These are phyloP conservation scores for Numenius phaeopus DNA, from an alignment of 2,797 vertebrate genomes.

Conservation along the genomic window DNA sequence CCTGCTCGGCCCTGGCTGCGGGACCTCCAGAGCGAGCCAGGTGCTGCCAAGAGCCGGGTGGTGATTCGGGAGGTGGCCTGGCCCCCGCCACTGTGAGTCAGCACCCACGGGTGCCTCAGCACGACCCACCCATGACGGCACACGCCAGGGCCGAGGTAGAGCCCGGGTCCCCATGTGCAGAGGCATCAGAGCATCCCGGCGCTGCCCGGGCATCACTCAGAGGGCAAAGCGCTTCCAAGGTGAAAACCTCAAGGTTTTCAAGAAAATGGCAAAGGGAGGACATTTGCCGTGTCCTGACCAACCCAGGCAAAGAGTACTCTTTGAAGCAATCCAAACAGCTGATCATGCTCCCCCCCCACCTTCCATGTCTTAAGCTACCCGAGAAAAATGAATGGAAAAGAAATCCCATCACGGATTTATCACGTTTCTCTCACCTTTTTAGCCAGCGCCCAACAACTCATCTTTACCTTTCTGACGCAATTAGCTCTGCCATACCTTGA, in stretches of 20 bases:
- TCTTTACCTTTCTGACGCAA: not conserved
- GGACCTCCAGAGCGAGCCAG: not conserved
- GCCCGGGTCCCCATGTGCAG: fast-evolving
- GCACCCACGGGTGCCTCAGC: not conserved
- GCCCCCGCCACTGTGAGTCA: not conserved
- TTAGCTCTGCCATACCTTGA: not conserved
- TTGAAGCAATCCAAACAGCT: not conserved
- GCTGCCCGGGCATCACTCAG: fast-evolving
- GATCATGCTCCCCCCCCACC: fast-evolving
- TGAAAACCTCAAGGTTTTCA: fast-evolving
- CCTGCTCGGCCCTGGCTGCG: not conserved
- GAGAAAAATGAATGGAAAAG: not conserved
- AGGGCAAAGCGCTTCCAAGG: fast-evolving
- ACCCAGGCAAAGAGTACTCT: fast-evolving
- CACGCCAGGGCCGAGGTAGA: fast-evolving
- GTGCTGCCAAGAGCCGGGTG: not conserved
- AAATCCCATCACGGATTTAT: not conserved
- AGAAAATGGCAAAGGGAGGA: fast-evolving
- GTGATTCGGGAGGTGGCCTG: not conserved
- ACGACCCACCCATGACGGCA: fast-evolving
- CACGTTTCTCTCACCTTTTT: not conserved
- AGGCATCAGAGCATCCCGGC: not conserved
- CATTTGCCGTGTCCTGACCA: fast-evolving
- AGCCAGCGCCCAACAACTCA: not conserved
- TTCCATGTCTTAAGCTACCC: fast-evolving